Conservation (phyloP, 2,113 vertebrate genomes). For the Cygnus atratus region DNA sequence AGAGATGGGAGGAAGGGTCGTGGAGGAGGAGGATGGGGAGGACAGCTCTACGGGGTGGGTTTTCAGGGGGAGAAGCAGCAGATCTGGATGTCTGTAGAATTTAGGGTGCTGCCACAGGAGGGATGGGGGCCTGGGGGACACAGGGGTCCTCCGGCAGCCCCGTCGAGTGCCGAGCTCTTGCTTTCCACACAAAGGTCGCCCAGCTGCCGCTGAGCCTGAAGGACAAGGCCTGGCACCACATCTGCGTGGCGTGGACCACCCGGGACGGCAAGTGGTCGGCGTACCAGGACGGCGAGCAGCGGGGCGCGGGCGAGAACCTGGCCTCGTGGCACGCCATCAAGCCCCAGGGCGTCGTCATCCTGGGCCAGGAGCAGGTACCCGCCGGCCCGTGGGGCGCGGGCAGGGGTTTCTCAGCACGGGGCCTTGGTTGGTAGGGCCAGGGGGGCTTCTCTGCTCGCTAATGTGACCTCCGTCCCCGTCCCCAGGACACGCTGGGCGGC, state of each 20-base stretch:
- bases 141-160: not conserved
- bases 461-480: not conserved
- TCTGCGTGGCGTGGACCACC: slow-evolving; percentile 94
- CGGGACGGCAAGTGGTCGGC: slow-evolving; percentile 91
- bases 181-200: slow-evolving; percentile 78
- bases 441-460: not conserved
- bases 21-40: not conserved
- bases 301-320: slow-evolving; percentile 87
- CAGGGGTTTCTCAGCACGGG: rapidly evolving
- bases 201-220: slow-evolving; percentile 89
- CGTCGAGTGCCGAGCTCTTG: rapidly evolving
- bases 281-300: slow-evolving; percentile 86
- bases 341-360: slow-evolving; percentile 90
- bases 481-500: slow-evolving; percentile 89
- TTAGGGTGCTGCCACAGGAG: rapidly evolving
- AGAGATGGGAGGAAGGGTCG: not conserved
- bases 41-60: rapidly evolving
- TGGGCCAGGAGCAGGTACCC: slow-evolving; percentile 95
- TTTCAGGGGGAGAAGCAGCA: not conserved
- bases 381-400: no score
- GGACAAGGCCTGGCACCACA: slow-evolving; percentile 89
- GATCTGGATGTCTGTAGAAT: not conserved
- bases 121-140: not conserved
- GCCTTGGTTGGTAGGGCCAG: not conserved
- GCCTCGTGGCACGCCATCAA: slow-evolving; percentile 96